Conservation (phyloP, 2,113 vertebrate species). For the Gymnorhina tibicen region DNA sequence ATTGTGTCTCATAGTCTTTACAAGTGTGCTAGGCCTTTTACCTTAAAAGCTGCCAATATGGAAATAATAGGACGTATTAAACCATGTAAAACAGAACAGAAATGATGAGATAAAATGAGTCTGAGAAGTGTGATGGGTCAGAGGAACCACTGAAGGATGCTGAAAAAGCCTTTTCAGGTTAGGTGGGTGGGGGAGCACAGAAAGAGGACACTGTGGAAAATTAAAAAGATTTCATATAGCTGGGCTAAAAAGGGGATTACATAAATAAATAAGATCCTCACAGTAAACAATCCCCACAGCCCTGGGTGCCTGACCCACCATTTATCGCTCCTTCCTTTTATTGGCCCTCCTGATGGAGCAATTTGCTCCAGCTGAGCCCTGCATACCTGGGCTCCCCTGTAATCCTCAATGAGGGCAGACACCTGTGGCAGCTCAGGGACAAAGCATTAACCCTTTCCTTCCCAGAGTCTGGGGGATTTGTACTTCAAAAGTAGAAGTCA, state of each 20-base stretch:
- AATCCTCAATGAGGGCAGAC: background rate
- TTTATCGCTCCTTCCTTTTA: background rate
- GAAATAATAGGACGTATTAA: background rate
- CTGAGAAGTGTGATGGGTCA: background rate
- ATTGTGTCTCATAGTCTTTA: background rate
- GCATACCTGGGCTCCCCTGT: background rate
- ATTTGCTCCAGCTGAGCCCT: background rate
- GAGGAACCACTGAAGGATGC: background rate
- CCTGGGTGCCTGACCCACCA: background rate
- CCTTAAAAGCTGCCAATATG: background rate
- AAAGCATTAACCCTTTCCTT: background rate
- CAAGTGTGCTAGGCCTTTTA: background rate
- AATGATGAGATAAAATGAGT: conserved; percentile 4
- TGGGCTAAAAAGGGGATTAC: background rate
- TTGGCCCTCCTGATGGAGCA: background rate
- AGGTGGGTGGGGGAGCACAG: background rate
- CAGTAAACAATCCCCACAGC: background rate
- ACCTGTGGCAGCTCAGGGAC: background rate
- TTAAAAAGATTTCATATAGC: background rate
- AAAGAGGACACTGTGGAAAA: background rate
- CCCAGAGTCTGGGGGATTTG: background rate
- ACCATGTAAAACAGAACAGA: background rate
- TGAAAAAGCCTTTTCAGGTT: background rate
- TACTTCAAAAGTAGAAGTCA: background rate
- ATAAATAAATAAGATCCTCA: background rate